Percentiles rank a stretch among this genome's conserved stretches.
Evolutionary conservation across 2,113 vertebrate species (phyloP).

Genomic region (Apeltes quadracus): DNA sequence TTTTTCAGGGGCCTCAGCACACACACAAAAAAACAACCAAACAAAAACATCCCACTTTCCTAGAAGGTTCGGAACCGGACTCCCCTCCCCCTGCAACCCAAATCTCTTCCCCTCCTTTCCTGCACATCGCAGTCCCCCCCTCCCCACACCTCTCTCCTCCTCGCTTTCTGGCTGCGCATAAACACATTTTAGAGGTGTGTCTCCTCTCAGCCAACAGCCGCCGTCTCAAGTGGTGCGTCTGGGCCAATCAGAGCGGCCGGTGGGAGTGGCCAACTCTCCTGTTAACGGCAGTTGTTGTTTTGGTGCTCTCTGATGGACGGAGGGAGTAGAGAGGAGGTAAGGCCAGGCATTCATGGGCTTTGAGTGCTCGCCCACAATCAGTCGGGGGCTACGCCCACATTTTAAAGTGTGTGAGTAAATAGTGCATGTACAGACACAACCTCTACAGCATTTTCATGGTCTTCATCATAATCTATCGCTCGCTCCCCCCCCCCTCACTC

Average conservation of each 20-base stretch:
- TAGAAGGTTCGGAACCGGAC: slow-evolving; percentile 78
- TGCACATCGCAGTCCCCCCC: slow-evolving; percentile 32
- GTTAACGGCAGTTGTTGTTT: slow-evolving; percentile 81
- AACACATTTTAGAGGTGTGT: slow-evolving; percentile 89
- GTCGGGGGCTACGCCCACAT: slow-evolving; percentile 62
- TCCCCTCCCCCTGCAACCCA: slow-evolving; percentile 48
- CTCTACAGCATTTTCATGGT: slow-evolving; percentile 26
- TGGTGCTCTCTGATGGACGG: slow-evolving; percentile 74
- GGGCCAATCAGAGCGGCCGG: slow-evolving; percentile 55
- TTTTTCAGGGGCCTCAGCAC: slow-evolving; percentile 34
- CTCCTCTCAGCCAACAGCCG: slow-evolving; percentile 78
- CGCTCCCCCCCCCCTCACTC: slow-evolving; percentile 15
- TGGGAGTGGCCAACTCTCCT: slow-evolving; percentile 51
- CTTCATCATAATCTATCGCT: slow-evolving; percentile 34
- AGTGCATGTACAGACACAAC: slow-evolving; percentile 6
- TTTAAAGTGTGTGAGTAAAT: slow-evolving; percentile 27
- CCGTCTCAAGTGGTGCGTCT: slow-evolving; percentile 29
- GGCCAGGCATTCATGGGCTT: slow-evolving; percentile 70
- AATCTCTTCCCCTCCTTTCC: slow-evolving; percentile 44
- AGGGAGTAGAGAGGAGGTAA: slow-evolving; percentile 75
- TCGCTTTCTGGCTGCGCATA: slow-evolving; percentile 64
- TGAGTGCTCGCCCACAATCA: slow-evolving; percentile 58
- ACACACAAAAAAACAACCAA: slow-evolving; percentile 66
- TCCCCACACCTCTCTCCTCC: slow-evolving; percentile 24
- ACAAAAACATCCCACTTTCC: slow-evolving; percentile 78